These are phyloP conservation scores for Piscicola geometra DNA, from an alignment of 2,888 invertebrate species.

Conservation along the genomic window DNA sequence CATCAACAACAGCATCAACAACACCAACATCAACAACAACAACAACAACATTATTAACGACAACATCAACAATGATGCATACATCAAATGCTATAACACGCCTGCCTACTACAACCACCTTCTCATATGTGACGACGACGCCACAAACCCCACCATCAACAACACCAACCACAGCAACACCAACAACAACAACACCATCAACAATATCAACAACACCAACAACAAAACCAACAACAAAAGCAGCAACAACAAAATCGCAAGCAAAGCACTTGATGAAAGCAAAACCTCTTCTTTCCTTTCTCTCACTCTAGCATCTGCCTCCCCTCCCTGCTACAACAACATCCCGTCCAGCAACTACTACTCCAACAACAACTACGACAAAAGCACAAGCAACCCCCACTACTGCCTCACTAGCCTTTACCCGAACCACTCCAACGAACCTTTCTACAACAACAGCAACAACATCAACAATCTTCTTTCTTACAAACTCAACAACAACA, in stretches of 20 bases:
- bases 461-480: neutral
- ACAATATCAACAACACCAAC: neutral
- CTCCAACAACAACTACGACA: conserved; percentile 5
- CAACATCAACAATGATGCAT: no score
- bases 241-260: neutral
- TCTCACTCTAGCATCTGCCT: neutral
- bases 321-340: neutral
- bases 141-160: neutral
- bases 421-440: neutral
- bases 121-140: neutral
- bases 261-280: neutral
- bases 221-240: neutral
- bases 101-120: no score
- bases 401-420: neutral
- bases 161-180: neutral
- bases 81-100: no score
- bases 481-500: neutral
- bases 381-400: neutral
- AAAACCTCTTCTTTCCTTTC: neutral
- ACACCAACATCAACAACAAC: no score
- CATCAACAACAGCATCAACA: no score
- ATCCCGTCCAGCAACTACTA: neutral
- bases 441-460: neutral
- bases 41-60: no score
- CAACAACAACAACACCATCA: neutral